Conservation (phyloP, 2,113 vertebrate species). For the Clarias macrocephalus region DNA sequence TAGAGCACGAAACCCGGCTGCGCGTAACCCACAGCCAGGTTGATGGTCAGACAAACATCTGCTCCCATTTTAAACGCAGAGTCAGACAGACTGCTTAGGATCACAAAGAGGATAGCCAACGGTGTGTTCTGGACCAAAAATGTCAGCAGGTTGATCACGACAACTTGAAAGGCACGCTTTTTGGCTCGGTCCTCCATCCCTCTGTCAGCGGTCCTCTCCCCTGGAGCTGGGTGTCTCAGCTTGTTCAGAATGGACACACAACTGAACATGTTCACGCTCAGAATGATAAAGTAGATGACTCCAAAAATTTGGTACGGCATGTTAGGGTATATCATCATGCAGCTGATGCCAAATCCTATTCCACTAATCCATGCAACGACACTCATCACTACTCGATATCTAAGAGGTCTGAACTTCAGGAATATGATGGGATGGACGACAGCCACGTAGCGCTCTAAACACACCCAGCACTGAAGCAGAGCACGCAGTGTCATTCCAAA, state of each 20-base stretch:
- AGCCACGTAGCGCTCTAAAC: constrained; percentile 19
- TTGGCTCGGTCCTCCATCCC: background rate
- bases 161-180: background rate
- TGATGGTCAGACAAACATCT: background rate
- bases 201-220: background rate
- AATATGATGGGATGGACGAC: constrained; percentile 23
- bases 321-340: background rate
- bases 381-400: constrained; percentile 6
- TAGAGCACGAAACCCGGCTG: too few species aligned
- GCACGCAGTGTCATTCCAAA: background rate
- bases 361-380: background rate
- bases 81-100: background rate
- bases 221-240: constrained; percentile 13
- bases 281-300: background rate
- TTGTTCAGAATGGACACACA: constrained; percentile 15
- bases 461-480: constrained; percentile 11
- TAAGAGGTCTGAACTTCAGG: constrained; percentile 5
- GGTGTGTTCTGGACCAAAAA: constrained; percentile 13
- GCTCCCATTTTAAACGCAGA: background rate
- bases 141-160: background rate
- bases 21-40: background rate
- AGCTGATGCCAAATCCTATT: background rate
- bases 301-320: background rate
- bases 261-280: constrained; percentile 1
- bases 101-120: background rate